These are phyloP conservation scores for Eulemur mongoz DNA, from an alignment of 2,797 vertebrate genomes.

Conservation along the genomic window DNA sequence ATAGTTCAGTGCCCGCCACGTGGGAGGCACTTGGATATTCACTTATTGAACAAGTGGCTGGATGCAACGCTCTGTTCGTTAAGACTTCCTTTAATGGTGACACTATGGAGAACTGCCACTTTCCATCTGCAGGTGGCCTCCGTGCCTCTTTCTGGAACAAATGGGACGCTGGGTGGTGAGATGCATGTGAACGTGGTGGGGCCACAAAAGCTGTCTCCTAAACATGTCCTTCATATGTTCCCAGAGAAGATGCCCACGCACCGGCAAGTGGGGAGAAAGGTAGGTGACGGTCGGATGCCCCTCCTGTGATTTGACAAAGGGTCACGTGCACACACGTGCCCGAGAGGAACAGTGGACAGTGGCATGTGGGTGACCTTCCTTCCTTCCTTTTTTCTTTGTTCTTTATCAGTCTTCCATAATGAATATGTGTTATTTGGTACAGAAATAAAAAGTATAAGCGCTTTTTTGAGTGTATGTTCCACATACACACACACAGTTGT, in stretches of 20 bases:
- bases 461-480: background rate
- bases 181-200: rapidly evolving
- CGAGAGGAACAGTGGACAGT: background rate
- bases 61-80: background rate
- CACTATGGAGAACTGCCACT: background rate
- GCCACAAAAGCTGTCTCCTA: background rate
- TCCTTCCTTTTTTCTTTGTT: background rate
- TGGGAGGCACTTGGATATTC: background rate
- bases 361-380: background rate
- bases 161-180: background rate
- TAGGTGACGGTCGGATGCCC: background rate
- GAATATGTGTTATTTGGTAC: background rate
- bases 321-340: too few species aligned
- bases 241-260: background rate
- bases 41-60: background rate
- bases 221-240: background rate
- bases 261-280: background rate
- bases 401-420: background rate
- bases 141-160: background rate
- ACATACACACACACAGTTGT: background rate
- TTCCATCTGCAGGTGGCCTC: background rate
- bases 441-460: background rate
- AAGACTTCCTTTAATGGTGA: background rate
- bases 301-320: background rate
- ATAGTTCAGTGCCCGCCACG: background rate